Conservation (phyloP, 1,140 invertebrate species). For the Macrosteles quadrilineatus region DNA sequence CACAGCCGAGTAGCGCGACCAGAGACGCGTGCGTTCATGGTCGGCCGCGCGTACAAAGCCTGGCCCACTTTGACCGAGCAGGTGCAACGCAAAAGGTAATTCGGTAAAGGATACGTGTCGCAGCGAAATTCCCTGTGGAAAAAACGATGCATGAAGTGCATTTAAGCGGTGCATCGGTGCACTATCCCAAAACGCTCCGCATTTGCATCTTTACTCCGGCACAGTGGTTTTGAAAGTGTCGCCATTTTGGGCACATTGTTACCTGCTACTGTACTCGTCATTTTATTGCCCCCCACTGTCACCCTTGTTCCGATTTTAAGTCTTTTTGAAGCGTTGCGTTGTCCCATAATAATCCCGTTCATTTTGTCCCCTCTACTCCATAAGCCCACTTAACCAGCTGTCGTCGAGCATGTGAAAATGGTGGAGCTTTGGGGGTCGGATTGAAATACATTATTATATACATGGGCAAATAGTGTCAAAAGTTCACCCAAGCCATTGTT, state of each 20-base stretch:
- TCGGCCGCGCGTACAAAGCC: not conserved
- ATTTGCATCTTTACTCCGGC: constrained; percentile 19
- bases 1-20: too few species aligned
- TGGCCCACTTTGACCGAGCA: constrained; percentile 10
- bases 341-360: constrained; percentile 11
- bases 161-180: not conserved
- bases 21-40: not conserved
- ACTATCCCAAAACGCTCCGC: not conserved
- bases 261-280: constrained; percentile 21
- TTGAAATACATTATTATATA: too few species aligned
- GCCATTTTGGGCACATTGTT: constrained; percentile 20
- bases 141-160: not conserved
- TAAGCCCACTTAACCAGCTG: not conserved
- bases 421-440: not conserved
- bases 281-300: constrained; percentile 14
- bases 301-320: constrained; percentile 15
- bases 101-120: not conserved
- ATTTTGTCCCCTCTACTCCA: not conserved
- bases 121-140: too few species aligned
- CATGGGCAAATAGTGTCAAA: too few species aligned
- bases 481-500: too few species aligned
- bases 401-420: not conserved
- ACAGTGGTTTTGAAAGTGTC: constrained; percentile 8
- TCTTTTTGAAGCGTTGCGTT: constrained; percentile 17
- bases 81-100: not conserved